Evolutionary conservation across 2,888 invertebrate species (phyloP).

Genomic region (Hypomecis punctinalis): DNA sequence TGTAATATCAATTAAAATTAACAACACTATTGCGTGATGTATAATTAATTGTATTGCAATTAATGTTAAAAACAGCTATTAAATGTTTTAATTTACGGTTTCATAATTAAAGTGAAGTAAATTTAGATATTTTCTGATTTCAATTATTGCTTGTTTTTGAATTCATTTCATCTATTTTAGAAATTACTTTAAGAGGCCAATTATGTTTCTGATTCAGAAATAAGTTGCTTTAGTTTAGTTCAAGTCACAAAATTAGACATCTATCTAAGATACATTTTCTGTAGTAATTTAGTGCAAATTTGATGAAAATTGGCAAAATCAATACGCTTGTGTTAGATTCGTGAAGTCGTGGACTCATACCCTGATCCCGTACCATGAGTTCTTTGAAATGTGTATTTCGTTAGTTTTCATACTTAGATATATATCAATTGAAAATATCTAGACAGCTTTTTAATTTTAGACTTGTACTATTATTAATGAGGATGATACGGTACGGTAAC

Average conservation of each 20-base stretch:
- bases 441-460: too few relatives aligned
- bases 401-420: too few relatives aligned
- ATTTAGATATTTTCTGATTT: background rate
- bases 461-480: too few relatives aligned
- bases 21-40: background rate
- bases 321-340: too few relatives aligned
- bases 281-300: too few relatives aligned
- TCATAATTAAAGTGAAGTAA: background rate
- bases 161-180: background rate
- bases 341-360: too few relatives aligned
- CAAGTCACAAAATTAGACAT: too few relatives aligned
- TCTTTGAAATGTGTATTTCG: background rate
- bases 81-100: background rate
- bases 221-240: background rate
- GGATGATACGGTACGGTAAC: too few relatives aligned
- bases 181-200: background rate
- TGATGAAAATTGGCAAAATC: too few relatives aligned
- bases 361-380: too few relatives aligned
- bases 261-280: too few relatives aligned
- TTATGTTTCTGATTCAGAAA: background rate
- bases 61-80: background rate
- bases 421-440: too few relatives aligned
- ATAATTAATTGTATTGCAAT: background rate
- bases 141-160: background rate
- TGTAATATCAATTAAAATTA: background rate